Base-by-base conservation (phyloP, 2,797 vertebrate genomes). In the Pelobates cultripes region DNA sequence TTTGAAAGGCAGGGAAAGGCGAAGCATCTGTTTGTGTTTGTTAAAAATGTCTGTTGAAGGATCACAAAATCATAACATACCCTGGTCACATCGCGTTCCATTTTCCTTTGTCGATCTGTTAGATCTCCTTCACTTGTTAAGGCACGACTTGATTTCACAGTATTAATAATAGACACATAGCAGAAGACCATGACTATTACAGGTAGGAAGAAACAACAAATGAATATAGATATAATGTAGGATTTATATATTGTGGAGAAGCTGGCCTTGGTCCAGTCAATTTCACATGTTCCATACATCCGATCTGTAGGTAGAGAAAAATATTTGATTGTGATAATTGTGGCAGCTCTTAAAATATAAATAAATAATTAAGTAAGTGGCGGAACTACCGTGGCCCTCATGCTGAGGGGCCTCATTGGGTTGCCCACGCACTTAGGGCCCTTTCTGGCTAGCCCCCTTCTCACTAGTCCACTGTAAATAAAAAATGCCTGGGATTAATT, bases 181-280 rank as follows among this genome's bases (percentile, higher is more conserved):
- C 93, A 95, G 87, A 94, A 95, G 66, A 96, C 86, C 94, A 94
- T 95, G 86, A 96, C 91, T 55, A 89, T 80, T 77, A 95, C 94
- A 0, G 95, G 94, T 45, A 96, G 83, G 89, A 96, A 93, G 84
- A 97, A 95, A 86, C 94, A 96, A 87, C 94, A 95, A 89, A 95
- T 93, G 80, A 96, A 95, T 90, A 95, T 94, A 86, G 95, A 95
- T 85, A 96, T 63, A 68, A 96, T 95, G 87, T 95, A 96, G 76
- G 95, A 94, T 86, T 98, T 97, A 88, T 96, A 90, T 89, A 97
- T 94, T 53, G 94, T 96, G 81, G 96, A 98, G 86, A 95, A 96
- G 83, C 94, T 96, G 70, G 95, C 95, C 92, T 96, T 97, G 86
- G 95, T 91, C 96, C 96, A 97, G 89, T 97, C 97, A 84, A 95